A percentile compares a stretch with the other conserved stretches of the same genome.
These are phyloP conservation scores for Rhinella marina DNA, from an alignment of 2,797 vertebrate species.

Conservation along the genomic window DNA sequence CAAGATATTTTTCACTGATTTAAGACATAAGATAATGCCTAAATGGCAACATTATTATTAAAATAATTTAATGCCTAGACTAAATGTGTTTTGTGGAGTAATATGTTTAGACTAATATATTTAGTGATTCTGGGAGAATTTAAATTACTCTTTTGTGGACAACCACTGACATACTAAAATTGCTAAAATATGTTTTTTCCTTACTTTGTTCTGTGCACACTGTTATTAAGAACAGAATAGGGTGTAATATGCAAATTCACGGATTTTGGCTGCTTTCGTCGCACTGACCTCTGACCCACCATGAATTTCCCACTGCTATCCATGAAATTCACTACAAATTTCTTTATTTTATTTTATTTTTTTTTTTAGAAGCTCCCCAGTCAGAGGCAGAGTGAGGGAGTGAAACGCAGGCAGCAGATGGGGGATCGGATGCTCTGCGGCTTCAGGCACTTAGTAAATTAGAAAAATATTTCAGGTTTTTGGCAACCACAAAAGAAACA, in stretches of 20 bases:
- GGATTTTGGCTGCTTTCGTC: constrained; percentile 18
- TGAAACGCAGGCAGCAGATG: constrained; percentile 42
- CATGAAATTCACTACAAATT: constrained; percentile 61
- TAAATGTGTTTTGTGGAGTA: background rate
- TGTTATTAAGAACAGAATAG: background rate
- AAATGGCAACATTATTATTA: too few relatives aligned
- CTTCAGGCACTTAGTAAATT: constrained; percentile 59
- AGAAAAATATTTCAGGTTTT: constrained; percentile 52
- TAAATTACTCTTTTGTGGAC: background rate
- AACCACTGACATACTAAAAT: background rate
- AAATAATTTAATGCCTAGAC: background rate
- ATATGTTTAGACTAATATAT: background rate
- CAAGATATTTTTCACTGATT: too few relatives aligned
- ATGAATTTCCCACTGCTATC: constrained; percentile 35
- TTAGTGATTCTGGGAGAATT: background rate
- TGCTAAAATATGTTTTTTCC: background rate
- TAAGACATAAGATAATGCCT: too few relatives aligned
- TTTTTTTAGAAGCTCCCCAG: background rate
- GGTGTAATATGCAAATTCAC: constrained; percentile 14
- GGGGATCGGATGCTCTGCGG: constrained; percentile 49
- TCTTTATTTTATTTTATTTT: constrained; percentile 5
- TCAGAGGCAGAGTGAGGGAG: constrained; percentile 32
- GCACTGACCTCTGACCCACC: constrained; percentile 52
- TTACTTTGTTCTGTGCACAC: background rate
- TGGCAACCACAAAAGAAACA: constrained; percentile 39